Conservation (phyloP, 2,888 invertebrate species). For the Belgica antarctica region DNA sequence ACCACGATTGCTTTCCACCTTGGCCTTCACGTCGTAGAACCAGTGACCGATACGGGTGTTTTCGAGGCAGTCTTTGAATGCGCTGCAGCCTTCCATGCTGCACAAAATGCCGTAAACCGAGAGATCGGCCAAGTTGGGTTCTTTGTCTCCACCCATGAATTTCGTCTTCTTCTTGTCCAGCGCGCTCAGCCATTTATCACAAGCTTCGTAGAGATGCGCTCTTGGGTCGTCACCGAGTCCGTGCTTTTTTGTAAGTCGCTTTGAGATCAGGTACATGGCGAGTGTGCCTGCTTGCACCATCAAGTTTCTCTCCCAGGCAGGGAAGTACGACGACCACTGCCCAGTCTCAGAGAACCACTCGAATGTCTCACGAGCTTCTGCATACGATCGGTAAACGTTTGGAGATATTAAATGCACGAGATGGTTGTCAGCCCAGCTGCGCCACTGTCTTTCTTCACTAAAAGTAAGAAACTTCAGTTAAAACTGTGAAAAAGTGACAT, state of each 20-base stretch:
- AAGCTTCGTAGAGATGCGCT: slow-evolving; percentile 83
- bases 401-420: slow-evolving; percentile 93
- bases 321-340: slow-evolving; percentile 87
- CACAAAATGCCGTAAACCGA: slow-evolving; percentile 85
- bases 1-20: slow-evolving; percentile 42
- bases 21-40: slow-evolving; percentile 71
- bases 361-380: slow-evolving; percentile 88
- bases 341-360: slow-evolving; percentile 91
- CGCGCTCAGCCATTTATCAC: slow-evolving; percentile 73
- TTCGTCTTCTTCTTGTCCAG: slow-evolving; percentile 66
- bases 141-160: slow-evolving; percentile 67
- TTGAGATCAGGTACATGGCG: slow-evolving; percentile 92
- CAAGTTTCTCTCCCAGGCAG: slow-evolving; percentile 76
- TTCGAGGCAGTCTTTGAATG: slow-evolving; percentile 76
- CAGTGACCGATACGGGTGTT: slow-evolving; percentile 71
- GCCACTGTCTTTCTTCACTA: slow-evolving; percentile 92
- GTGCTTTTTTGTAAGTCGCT: slow-evolving; percentile 82
- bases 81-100: slow-evolving; percentile 89
- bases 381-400: slow-evolving; percentile 86
- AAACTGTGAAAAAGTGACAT: neutral
- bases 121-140: slow-evolving; percentile 89
- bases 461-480: slow-evolving; percentile 7
- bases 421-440: slow-evolving; percentile 89
- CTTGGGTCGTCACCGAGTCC: slow-evolving; percentile 84
- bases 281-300: slow-evolving; percentile 90